Conservation (phyloP, 2,113 vertebrate species). For the Siniperca chuatsi region DNA sequence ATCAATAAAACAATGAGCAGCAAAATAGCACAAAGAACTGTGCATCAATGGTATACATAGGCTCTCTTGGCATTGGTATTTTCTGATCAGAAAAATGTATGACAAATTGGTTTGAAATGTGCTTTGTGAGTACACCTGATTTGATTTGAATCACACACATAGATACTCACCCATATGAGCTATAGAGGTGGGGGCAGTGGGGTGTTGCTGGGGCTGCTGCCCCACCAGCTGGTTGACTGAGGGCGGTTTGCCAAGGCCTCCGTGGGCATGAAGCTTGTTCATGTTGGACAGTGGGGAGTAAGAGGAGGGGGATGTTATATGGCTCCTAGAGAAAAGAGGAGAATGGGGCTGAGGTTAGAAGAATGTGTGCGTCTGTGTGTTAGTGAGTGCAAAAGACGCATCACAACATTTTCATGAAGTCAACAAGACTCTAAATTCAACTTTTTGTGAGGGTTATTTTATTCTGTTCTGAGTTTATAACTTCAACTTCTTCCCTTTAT, state of each 20-base stretch:
- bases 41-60: background rate
- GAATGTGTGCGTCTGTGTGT: background rate
- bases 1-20: slow-evolving; percentile 12
- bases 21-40: background rate
- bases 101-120: background rate
- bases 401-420: background rate
- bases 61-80: background rate
- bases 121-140: background rate
- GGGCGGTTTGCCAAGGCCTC: slow-evolving; percentile 88
- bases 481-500: background rate
- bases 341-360: background rate
- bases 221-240: slow-evolving; percentile 94
- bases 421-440: background rate
- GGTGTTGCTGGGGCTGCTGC: slow-evolving; percentile 90
- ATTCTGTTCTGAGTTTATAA: background rate
- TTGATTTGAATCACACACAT: background rate
- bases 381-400: background rate
- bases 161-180: slow-evolving; percentile 89
- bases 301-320: slow-evolving; percentile 86
- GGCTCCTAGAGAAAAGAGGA: slow-evolving; percentile 82
- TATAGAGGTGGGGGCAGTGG: slow-evolving; percentile 79
- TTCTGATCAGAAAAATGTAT: background rate
- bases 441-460: background rate
- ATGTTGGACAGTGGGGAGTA: slow-evolving; percentile 91
- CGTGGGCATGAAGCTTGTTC: slow-evolving; percentile 88